Conservation (phyloP, 2,113 vertebrate species). For the Ifrita kowaldi region DNA sequence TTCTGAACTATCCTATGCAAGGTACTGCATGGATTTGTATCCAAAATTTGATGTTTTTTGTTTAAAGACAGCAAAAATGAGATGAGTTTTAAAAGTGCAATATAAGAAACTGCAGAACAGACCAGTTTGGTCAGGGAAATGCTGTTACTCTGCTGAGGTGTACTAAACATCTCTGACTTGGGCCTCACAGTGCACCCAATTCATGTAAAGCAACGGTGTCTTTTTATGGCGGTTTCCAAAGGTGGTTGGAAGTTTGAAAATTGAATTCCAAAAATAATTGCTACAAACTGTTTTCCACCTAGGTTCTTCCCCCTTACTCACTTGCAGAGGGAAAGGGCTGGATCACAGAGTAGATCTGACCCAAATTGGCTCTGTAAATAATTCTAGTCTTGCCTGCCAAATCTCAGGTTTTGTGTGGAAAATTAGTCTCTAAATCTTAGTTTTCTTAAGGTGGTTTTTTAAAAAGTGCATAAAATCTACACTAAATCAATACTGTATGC, state of each 20-base stretch:
- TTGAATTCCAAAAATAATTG: not conserved
- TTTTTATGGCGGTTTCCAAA: not conserved
- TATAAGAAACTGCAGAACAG: not conserved
- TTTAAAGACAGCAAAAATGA: not conserved
- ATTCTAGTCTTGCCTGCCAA: not conserved
- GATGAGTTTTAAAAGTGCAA: not conserved
- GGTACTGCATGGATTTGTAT: not conserved
- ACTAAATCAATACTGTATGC: not conserved
- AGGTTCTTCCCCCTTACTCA: not conserved
- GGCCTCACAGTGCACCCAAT: not conserved
- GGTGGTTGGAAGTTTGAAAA: not conserved
- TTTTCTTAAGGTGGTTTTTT: not conserved
- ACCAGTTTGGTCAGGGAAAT: not conserved
- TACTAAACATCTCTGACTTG: not conserved
- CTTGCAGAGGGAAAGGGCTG: not conserved
- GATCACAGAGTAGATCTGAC: not conserved
- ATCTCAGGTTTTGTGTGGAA: not conserved
- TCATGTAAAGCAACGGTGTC: fast-evolving
- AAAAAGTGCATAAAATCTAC: not conserved
- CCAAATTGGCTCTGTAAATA: not conserved
- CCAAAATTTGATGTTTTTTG: not conserved
- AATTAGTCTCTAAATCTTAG: not conserved
- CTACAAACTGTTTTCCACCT: not conserved
- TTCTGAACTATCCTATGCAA: not conserved
- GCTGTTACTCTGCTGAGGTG: not conserved